Evolutionary conservation across 2,113 vertebrate species (phyloP).

Genomic region (Thinocorus orbignyianus): DNA sequence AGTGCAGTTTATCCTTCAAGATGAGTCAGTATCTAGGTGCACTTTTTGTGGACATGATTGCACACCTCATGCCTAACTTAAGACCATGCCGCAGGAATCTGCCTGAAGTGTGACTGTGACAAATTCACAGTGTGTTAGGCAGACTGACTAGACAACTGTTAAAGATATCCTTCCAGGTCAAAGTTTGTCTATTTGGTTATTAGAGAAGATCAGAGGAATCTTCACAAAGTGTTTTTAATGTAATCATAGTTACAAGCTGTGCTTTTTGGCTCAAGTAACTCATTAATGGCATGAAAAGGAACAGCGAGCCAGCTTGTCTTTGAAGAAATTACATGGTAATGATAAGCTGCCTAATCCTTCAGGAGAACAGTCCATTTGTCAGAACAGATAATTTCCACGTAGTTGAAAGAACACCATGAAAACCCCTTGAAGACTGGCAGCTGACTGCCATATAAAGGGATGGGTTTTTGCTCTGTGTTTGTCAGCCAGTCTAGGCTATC

Average conservation of each 20-base stretch:
- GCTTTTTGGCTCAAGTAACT: slow-evolving; percentile 40
- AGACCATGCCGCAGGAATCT: not conserved
- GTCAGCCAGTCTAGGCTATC: slow-evolving; percentile 28
- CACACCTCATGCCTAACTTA: not conserved
- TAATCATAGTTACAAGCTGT: slow-evolving; percentile 19
- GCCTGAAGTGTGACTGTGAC: not conserved
- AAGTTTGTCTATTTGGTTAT: slow-evolving; percentile 6
- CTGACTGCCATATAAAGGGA: not conserved
- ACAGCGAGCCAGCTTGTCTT: not conserved
- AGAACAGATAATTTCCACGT: slow-evolving; percentile 30
- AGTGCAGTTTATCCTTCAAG: not conserved
- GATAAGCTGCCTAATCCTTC: slow-evolving; percentile 41
- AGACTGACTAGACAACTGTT: not conserved
- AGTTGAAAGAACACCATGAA: slow-evolving; percentile 48
- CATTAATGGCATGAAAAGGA: slow-evolving; percentile 57
- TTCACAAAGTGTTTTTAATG: slow-evolving; percentile 4
- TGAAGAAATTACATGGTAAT: slow-evolving; percentile 43
- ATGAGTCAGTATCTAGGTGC: not conserved
- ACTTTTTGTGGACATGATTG: not conserved
- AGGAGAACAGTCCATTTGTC: slow-evolving; percentile 27
- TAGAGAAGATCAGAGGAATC: not conserved
- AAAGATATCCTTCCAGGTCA: not conserved
- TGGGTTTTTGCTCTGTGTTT: not conserved
- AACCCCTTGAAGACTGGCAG: slow-evolving; percentile 41
- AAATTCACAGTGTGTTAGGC: not conserved